These are phyloP conservation scores for Telmatochromis bifrenatus DNA, from an alignment of 2,113 vertebrate genomes.

Conservation along the genomic window DNA sequence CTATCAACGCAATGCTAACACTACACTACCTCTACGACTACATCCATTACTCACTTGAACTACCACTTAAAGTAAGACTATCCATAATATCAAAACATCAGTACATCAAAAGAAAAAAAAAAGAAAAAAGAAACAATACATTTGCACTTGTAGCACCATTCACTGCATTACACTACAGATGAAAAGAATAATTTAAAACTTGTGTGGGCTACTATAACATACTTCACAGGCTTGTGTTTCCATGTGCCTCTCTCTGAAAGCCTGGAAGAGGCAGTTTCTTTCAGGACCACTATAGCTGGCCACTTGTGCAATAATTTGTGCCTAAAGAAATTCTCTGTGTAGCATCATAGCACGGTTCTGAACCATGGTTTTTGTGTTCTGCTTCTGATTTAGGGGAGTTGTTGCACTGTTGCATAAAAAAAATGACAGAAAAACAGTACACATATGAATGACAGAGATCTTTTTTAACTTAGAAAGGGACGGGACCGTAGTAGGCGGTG, in stretches of 20 bases:
- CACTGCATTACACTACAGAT: neutral
- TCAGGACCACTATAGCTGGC: neutral
- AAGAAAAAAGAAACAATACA: constrained; percentile 21
- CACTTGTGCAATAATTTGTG: constrained; percentile 20
- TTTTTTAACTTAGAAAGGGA: constrained; percentile 63
- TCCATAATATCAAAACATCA: constrained; percentile 19
- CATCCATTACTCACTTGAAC: neutral
- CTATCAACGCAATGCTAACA: constrained; percentile 1
- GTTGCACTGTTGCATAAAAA: neutral
- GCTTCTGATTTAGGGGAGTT: neutral
- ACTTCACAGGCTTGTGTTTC: constrained; percentile 31
- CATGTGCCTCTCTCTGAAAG: constrained; percentile 41
- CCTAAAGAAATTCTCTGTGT: neutral
- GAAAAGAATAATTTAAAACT: constrained; percentile 34
- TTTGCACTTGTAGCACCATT: constrained; percentile 49
- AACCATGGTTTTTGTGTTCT: neutral
- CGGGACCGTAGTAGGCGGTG: constrained; percentile 70
- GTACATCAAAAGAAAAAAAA: constrained; percentile 23
- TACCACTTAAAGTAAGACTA: neutral
- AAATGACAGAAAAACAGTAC: neutral
- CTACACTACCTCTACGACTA: constrained; percentile 9
- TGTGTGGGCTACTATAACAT: neutral
- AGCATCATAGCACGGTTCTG: neutral
- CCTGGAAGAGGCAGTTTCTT: neutral
- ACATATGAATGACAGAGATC: neutral